phyloP scores from a whole-genome alignment of 2,113 vertebrate species.

The Pagrus major region DNA sequence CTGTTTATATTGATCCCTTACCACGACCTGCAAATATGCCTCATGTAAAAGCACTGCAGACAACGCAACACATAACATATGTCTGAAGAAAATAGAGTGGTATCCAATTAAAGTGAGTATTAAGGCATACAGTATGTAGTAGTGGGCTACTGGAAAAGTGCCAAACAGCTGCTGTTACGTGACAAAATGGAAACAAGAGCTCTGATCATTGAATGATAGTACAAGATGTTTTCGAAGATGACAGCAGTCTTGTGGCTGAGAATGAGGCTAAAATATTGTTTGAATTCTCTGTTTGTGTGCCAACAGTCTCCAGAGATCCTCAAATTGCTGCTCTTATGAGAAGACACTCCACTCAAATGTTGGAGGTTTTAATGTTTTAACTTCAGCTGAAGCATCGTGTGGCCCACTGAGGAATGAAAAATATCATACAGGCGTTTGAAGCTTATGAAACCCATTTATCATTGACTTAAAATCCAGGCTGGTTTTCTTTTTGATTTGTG shows the following conservation, averaged over 20 bases:
- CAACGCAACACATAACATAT: too few species aligned
- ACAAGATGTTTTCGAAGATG: background rate
- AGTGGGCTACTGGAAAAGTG: background rate
- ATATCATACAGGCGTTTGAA: background rate
- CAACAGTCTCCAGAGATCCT: background rate
- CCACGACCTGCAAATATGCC: background rate
- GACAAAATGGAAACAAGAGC: background rate
- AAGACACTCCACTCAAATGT: background rate
- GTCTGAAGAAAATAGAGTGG: background rate
- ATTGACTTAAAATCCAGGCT: background rate
- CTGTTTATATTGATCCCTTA: background rate
- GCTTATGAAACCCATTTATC: slow-evolving; percentile 4
- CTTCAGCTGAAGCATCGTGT: background rate
- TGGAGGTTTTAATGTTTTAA: background rate
- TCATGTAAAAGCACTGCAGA: background rate
- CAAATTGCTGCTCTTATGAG: background rate
- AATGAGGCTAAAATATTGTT: slow-evolving; percentile 2
- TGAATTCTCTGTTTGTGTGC: background rate
- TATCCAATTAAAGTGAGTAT: background rate
- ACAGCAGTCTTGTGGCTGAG: background rate
- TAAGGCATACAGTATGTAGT: background rate
- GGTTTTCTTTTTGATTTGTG: background rate
- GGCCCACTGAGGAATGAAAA: background rate
- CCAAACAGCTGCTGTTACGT: background rate
- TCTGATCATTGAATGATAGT: background rate